phyloP scores from a whole-genome alignment of 2,113 vertebrate genomes.

The Aplodontia rufa region DNA sequence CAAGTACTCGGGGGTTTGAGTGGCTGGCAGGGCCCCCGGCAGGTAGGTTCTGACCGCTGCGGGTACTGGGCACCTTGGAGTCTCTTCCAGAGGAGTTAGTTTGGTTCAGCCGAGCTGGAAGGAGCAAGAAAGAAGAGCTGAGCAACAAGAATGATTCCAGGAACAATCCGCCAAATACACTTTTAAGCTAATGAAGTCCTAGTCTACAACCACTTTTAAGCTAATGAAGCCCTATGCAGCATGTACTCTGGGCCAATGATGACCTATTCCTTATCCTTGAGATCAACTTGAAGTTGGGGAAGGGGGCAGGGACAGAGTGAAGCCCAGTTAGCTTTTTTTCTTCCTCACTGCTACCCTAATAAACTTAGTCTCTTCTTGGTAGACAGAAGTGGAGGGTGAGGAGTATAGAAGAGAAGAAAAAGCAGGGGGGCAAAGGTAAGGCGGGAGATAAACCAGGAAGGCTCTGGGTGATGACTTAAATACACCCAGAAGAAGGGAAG shows the following conservation, averaged over 20 bases:
- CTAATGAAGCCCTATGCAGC: conserved; percentile 1
- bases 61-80: conserved; percentile 78
- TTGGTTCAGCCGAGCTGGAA: conserved; percentile 87
- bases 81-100: conserved; percentile 80
- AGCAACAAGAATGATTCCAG: conserved; percentile 15
- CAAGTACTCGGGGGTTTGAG: conserved; percentile 76
- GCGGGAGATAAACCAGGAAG: background rate
- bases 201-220: conserved; percentile 9
- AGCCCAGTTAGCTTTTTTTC: background rate
- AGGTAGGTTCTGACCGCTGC: conserved; percentile 80
- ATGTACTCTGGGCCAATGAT: background rate
- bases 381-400: background rate
- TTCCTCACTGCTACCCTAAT: background rate
- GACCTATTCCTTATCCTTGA: background rate
- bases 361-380: background rate
- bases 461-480: background rate
- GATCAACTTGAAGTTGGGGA: background rate
- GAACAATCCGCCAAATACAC: conserved; percentile 13
- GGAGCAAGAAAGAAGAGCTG: conserved; percentile 9
- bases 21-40: conserved; percentile 44
- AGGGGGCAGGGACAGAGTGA: background rate
- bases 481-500: background rate
- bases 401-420: background rate
- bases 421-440: background rate
- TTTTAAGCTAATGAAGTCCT: conserved; percentile 39